These are phyloP conservation scores for Nylanderia fulva DNA, from an alignment of 1,140 invertebrate genomes.

Conservation along the genomic window DNA sequence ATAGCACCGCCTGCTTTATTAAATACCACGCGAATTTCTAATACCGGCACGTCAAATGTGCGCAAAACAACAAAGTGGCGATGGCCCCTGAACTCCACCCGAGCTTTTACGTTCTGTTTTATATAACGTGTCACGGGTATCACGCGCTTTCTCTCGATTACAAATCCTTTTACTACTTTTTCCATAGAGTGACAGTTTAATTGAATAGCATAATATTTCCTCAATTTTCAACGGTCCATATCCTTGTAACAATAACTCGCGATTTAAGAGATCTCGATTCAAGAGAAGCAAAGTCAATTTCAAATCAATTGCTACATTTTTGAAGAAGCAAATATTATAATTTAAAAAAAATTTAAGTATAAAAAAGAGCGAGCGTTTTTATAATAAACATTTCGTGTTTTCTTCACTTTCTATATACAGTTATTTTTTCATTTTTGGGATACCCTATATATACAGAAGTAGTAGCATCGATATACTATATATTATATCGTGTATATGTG, in stretches of 20 bases:
- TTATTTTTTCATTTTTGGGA: background rate
- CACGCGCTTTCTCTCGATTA: slow-evolving; percentile 41
- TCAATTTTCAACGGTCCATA: background rate
- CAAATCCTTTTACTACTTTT: slow-evolving; percentile 24
- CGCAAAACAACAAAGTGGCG: slow-evolving; percentile 26
- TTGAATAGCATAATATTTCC: background rate
- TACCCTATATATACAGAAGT: no score
- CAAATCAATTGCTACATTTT: background rate
- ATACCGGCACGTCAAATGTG: background rate
- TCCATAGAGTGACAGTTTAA: background rate
- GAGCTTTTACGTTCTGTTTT: slow-evolving; percentile 31
- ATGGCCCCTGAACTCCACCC: slow-evolving; percentile 19
- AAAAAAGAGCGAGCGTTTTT: background rate
- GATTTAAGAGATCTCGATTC: background rate
- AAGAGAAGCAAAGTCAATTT: background rate
- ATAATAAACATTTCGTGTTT: background rate
- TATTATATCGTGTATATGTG: background rate
- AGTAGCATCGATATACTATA: no score
- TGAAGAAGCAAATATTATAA: background rate
- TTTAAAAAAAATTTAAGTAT: slow-evolving; percentile 12
- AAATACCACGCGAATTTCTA: slow-evolving; percentile 36
- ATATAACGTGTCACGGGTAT: slow-evolving; percentile 30
- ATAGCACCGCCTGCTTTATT: background rate
- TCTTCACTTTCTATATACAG: background rate
- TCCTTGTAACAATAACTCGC: background rate